Percentiles rank a stretch among this genome's conserved stretches.
phyloP scores from a whole-genome alignment of 2,113 vertebrate genomes.

The Lagopus leucura region DNA sequence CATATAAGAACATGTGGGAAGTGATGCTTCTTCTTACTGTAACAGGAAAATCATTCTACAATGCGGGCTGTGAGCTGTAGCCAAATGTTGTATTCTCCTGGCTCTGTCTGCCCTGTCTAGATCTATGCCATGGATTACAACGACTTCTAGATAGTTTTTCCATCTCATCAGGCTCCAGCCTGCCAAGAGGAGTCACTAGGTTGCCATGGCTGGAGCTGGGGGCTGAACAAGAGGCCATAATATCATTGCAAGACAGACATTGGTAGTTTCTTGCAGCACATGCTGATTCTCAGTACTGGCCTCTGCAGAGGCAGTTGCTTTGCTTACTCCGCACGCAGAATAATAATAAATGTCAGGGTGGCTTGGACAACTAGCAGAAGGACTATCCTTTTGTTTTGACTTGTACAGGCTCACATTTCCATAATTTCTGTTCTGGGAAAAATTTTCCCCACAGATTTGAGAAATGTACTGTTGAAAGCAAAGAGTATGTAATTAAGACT shows the following conservation, averaged over 20 bases:
- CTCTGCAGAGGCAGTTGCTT: neutral
- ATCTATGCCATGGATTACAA: neutral
- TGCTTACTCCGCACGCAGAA: neutral
- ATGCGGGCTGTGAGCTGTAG: neutral
- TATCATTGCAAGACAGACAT: neutral
- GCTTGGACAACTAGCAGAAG: neutral
- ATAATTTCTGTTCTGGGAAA: neutral
- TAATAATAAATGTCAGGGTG: neutral
- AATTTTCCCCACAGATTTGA: neutral
- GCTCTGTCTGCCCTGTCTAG: neutral
- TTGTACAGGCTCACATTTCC: neutral
- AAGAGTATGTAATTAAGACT: neutral
- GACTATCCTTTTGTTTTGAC: neutral
- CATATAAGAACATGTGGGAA: neutral
- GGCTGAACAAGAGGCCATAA: neutral
- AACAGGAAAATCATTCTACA: neutral
- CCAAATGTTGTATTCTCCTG: neutral
- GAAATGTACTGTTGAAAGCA: neutral
- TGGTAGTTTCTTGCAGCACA: neutral
- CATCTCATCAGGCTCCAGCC: neutral
- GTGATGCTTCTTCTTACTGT: neutral
- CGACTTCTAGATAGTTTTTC: neutral
- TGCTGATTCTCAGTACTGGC: neutral
- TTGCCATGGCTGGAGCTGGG: neutral
- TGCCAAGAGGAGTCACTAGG: neutral